Evolutionary conservation across 2,888 invertebrate species (phyloP), one percentile per base, ranked within the genome.

Genomic region (Dioctria linearis): DNA sequence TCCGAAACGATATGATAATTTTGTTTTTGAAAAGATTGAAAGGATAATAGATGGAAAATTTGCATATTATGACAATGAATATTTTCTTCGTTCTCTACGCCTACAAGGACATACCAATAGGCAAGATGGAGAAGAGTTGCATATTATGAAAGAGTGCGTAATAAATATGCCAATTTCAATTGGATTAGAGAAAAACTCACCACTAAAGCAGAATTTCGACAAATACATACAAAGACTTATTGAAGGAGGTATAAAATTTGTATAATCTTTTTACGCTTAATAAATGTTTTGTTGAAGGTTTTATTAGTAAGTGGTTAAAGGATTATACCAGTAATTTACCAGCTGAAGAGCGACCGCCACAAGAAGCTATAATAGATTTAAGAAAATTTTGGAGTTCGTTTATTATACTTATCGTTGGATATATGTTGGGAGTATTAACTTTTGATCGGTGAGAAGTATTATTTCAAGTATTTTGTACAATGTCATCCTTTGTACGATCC

Each of bases 121-220:
- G 2, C 85, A 85, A 5, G 89, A 89, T 66, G 84, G 83, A 3
- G 83, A 86, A 3, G 84, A 85, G 0, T 88, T 96, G 79, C 96
- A 96, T 84, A 94, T 96, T 8, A 96, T 96, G 96, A 90, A 90
- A 3, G 93, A 95, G 82, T 96, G 96, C 86, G 92, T 94, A 0
- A 92, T 96, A 4, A 92, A 93, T 83, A 94, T 95, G 91, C 96
- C 96, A 0, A 92, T 96, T 76, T 94, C 95, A 0, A 90, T 96
- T 82, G 96, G 95, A 0, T 91, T 96, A 84, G 94, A 95, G 85
- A 95, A 94, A 85, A 95, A 96, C 87, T 95, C 95, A 0, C 94
- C 95, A 0, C 87, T 95, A 4, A 95, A 94, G 85, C 91, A 92
- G 0, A 89, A 91, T 82, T 91, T 94, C 37, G 94, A 95, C 86